These are phyloP conservation scores for Eudorcas thomsonii DNA, from an alignment of 2,113 vertebrate genomes.

Conservation along the genomic window DNA sequence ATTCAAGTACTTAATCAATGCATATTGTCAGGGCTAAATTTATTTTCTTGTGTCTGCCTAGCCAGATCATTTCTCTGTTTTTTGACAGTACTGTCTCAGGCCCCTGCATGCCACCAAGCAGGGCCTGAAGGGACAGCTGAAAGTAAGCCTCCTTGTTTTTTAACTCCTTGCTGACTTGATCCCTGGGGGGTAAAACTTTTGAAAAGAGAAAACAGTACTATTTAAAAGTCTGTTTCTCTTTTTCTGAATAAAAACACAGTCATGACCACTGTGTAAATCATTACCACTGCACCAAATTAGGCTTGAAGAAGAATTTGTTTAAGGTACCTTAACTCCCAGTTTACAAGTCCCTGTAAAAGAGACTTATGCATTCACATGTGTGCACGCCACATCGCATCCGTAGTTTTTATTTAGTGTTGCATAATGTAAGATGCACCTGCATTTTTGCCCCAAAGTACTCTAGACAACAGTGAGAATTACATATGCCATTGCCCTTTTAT, in stretches of 20 bases:
- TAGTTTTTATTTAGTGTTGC: neutral
- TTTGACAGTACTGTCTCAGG: slow-evolving; percentile 55
- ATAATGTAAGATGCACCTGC: neutral
- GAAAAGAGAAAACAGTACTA: neutral
- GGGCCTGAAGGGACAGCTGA: slow-evolving; percentile 48
- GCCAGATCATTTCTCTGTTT: slow-evolving; percentile 71
- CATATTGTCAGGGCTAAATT: slow-evolving; percentile 52
- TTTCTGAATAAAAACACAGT: neutral
- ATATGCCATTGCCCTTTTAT: neutral
- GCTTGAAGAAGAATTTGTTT: neutral
- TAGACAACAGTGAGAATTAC: neutral
- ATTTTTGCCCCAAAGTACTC: neutral
- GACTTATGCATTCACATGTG: neutral
- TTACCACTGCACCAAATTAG: neutral
- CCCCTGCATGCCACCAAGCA: slow-evolving; percentile 24
- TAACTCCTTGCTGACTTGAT: slow-evolving; percentile 58
- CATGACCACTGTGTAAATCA: neutral
- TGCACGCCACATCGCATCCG: neutral
- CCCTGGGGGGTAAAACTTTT: neutral
- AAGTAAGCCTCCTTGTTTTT: slow-evolving; percentile 41
- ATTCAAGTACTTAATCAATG: slow-evolving; percentile 72
- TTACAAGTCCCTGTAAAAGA: neutral
- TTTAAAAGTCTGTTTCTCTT: neutral
- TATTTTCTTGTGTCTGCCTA: slow-evolving; percentile 54
- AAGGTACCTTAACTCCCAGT: no score